These are phyloP conservation scores for Macaca mulatta DNA, from an alignment of 2,113 vertebrate genomes.

Conservation along the genomic window DNA sequence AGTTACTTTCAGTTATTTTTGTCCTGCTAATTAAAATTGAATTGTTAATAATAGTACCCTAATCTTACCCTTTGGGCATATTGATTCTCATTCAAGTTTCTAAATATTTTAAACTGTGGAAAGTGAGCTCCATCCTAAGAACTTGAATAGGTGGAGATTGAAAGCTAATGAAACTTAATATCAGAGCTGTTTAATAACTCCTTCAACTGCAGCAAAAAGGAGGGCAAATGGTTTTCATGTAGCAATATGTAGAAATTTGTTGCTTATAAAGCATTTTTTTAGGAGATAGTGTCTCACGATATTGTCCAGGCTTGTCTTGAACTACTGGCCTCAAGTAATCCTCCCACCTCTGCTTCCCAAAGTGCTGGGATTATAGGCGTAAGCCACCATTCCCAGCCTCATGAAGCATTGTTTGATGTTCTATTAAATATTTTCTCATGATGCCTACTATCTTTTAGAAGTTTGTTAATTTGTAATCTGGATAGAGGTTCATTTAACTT, in stretches of 20 bases:
- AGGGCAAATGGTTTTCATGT: neutral
- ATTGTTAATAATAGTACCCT: neutral
- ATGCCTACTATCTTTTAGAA: neutral
- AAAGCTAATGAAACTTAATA: neutral
- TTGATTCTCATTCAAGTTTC: neutral
- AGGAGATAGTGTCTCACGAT: too few relatives aligned
- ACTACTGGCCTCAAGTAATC: too few relatives aligned
- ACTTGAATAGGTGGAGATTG: neutral
- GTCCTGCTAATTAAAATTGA: conserved; percentile 3
- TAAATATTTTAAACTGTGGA: conserved; percentile 22
- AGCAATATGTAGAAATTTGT: neutral
- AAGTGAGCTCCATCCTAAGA: neutral
- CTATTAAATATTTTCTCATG: neutral
- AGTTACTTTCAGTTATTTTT: conserved; percentile 8
- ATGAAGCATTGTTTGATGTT: neutral
- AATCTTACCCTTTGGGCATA: neutral
- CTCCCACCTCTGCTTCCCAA: too few relatives aligned
- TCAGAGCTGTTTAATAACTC: neutral
- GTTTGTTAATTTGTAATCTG: neutral
- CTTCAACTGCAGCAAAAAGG: neutral
- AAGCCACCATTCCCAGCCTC: neutral
- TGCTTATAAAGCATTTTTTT: neutral
- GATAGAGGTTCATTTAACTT: neutral
- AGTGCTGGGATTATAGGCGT: too few relatives aligned
- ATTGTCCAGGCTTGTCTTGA: too few relatives aligned